Base-by-base conservation (phyloP, 2,113 vertebrate species). In the Jaculus jaculus region DNA sequence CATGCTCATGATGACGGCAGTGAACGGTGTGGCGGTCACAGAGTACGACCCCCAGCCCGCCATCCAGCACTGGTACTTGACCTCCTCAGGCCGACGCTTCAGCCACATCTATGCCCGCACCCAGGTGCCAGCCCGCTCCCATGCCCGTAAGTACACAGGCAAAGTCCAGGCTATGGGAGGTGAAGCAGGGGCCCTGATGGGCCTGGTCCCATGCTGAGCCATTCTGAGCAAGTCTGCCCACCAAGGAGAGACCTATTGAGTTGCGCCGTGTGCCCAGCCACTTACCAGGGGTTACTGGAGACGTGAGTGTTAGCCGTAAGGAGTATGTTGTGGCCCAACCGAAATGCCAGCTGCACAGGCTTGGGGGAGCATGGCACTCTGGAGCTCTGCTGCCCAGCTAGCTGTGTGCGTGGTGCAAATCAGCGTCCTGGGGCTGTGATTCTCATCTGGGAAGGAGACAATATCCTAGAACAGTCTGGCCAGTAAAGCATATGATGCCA, bases 31-130 rank as follows among this genome's bases (percentile, higher is more conserved):
- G 69, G 95, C 96, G 0, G 97, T 96, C 30, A 54, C 96, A 0
- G 95, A 97, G 30, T 96, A 96, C 0, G 66, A 97, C 95, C 96
- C 96, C 2, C 94, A 95, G 84, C 97, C 96, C 0, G 96, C 97
- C 69, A 97, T 96, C 81, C 96, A 95, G 87, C 96, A 90, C 71
- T 97, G 97, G 96, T 96, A 95, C 88, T 90, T 97, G 75, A 97
- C 96, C 24, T 97, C 97, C n/a, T 97, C 95, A 0, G 97, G 95
- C 75, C 90, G 92, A 13, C 83, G 95, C 9, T 97, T 96, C 75
- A 97, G 91, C 91, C 95, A 95, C 0, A 75, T 89, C 60, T 84
- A 84, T 1, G 12, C 92, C 28, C 95, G 95, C 12, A 15, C 84
- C 82, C 82, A 23, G 20, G 85, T 2, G 51, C 80, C 89, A 0